Base-by-base conservation (phyloP, 2,888 invertebrate species). In the Pristionchus japonicus region DNA sequence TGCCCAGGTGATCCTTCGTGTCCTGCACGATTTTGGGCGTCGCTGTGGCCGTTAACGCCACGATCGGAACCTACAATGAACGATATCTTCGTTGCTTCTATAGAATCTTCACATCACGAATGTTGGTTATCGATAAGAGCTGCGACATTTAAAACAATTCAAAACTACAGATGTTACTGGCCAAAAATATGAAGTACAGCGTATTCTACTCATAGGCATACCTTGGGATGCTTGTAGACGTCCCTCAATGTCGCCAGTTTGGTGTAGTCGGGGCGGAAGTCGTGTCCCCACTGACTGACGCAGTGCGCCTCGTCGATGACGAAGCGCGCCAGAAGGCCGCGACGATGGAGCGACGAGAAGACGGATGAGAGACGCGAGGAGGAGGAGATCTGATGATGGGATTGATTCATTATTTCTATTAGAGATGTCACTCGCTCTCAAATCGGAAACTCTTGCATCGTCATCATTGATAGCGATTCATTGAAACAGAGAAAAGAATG, bases 291-390 rank as follows among this genome's bases (percentile, higher is more conserved):
- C 95, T 96, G 97, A 23, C 98, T 98, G 7, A 99, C 97, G 95
- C 99, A 99, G 95, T 99, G 99, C 0, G 98, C 99, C 95, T 99
- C 99, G 95, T 99, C 99, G 90, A 99, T 97, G 1, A 99, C 97
- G 95, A 99, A 97, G 40, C 91, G 90, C 3, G 91, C 88, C 15
- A 92, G 89, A 37, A 88, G 96, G 15, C 96, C 96, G 87, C 97
- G 95, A 0, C 96, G 95, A 95, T 97, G 97, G 0, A 99, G 95
- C 47, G 95, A 95, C 85, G 96, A 96, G 49, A 99, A 95, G 90
- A 96, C 96, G 88, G 95, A 95, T 91, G 96, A 95, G 88, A 98
- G 96, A 94, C 96, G 96, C 88, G 96, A 95, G n/a, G 98, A 98
- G 85, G 96, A 97, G 91, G 94, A 93, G n/a, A 96, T 93, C 95